Percentiles rank a stretch among this genome's conserved stretches.
These are phyloP conservation scores for Gallinago nigripennis DNA, from an alignment of 2,797 vertebrate genomes.

Conservation along the genomic window DNA sequence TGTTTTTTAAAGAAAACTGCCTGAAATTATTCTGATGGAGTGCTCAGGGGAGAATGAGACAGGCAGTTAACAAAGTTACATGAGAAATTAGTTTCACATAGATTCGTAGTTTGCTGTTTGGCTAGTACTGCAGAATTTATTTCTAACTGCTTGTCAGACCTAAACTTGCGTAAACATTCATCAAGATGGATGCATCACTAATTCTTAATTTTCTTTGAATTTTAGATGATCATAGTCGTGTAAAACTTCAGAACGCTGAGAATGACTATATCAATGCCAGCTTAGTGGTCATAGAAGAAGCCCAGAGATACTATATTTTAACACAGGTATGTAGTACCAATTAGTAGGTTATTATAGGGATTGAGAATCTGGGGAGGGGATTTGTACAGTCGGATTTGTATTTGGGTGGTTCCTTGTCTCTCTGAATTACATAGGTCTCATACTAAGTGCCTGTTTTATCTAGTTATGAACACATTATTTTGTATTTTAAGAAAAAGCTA, in stretches of 20 bases:
- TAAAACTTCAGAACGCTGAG: constrained; percentile 90
- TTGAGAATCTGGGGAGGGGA: neutral
- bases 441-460: neutral
- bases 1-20: neutral
- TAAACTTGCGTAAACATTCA: neutral
- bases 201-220: constrained; percentile 39
- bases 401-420: neutral
- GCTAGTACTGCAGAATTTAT: neutral
- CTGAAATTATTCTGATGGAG: neutral
- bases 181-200: neutral
- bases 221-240: constrained; percentile 96
- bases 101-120: neutral
- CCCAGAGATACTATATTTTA: constrained; percentile 92
- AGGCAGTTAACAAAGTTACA: neutral
- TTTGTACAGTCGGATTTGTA: neutral
- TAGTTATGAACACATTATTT: neutral
- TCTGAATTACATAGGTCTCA: neutral
- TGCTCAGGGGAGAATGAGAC: neutral
- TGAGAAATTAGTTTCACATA: neutral
- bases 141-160: neutral
- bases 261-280: constrained; percentile 99
- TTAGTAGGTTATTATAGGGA: neutral
- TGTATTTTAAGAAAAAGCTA: neutral
- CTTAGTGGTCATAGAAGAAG: constrained; percentile 91
- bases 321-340: constrained; percentile 86